Base-by-base conservation (phyloP, 2,888 invertebrate genomes). In the Callinectes sapidus region DNA sequence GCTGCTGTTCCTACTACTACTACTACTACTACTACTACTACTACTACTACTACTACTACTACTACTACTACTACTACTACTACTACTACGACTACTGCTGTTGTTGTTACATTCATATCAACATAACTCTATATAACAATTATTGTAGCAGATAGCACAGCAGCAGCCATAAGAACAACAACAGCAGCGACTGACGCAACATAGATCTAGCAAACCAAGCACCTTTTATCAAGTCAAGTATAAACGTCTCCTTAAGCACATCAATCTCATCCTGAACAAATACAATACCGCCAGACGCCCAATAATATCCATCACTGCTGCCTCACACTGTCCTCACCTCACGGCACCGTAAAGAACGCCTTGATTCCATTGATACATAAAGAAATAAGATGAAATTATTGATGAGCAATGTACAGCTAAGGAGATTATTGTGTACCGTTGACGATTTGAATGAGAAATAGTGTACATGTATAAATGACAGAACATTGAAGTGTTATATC, bases 51-150 rank as follows among this genome's bases (percentile, higher is more conserved):
- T 71, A 71, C 71, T 71, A 71, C 71, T 71, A 71, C 71, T 71
- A 71, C 71, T 71, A 71, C 71, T 71, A 71, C 71, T 71, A 71
- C 71, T 71, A 71, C 71, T 71, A 71, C 71, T 71, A 71, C 71
- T 71, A 71, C 71, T 71, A 23, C 71, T 71, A 23, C n/a, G 10
- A 23, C 71, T 71, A 2, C n/a, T 71, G 23, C 71, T 71, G 23
- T n/a, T 23, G n/a, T 2, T 71, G 8, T n/a, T 71, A 71, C 39
- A 39, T 39, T 39, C 39, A 18, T 6, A 18, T 18, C 23, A 61
- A 23, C 61, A 61, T 18, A 61, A 16, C 61, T 23, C 23, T 23
- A 61, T n/a, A n/a, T n/a, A n/a, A n/a, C 61, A 61, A 61, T 2
- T 3, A 10, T 23, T 61, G 61, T 5, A 61, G 2, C 16, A 61